A percentile compares a stretch with the other conserved stretches of the same genome.
phyloP scores from a whole-genome alignment of 2,113 vertebrate species.

The Neodontobutis hainanensis region DNA sequence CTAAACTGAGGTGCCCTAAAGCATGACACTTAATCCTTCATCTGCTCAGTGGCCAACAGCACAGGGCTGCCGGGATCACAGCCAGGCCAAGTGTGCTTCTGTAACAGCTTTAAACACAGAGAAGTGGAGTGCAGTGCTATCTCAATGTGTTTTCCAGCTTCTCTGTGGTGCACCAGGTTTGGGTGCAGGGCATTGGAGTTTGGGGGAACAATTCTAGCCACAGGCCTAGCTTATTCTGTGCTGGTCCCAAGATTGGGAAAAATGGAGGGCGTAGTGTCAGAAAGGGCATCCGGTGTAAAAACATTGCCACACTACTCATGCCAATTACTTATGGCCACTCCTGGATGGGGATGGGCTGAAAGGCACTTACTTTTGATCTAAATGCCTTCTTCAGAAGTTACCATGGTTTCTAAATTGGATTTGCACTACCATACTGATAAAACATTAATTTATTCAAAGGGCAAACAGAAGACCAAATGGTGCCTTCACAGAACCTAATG shows the following conservation, averaged over 20 bases:
- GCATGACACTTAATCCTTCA: slow-evolving; percentile 40
- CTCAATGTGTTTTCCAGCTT: no score
- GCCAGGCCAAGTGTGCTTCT: background rate
- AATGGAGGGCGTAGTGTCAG: no score
- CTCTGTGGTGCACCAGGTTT: no score
- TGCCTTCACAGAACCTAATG: background rate
- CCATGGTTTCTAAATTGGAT: background rate
- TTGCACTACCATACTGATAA: background rate
- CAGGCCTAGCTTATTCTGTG: no score
- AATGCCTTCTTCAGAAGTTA: background rate
- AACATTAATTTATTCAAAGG: background rate
- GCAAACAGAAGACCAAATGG: background rate
- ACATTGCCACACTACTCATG: no score
- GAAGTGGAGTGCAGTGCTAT: background rate
- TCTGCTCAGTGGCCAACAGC: slow-evolving; percentile 22
- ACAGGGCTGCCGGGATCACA: slow-evolving; percentile 28
- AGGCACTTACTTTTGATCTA: no score
- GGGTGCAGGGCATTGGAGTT: no score
- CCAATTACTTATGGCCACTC: no score
- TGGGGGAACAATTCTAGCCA: no score
- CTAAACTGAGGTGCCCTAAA: slow-evolving; percentile 33
- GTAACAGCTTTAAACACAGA: slow-evolving; percentile 39
- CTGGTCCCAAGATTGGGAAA: no score
- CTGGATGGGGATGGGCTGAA: no score
- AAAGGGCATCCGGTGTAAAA: no score